phyloP scores from a whole-genome alignment of 2,888 invertebrate species.

The Eristalis arbustorum region DNA sequence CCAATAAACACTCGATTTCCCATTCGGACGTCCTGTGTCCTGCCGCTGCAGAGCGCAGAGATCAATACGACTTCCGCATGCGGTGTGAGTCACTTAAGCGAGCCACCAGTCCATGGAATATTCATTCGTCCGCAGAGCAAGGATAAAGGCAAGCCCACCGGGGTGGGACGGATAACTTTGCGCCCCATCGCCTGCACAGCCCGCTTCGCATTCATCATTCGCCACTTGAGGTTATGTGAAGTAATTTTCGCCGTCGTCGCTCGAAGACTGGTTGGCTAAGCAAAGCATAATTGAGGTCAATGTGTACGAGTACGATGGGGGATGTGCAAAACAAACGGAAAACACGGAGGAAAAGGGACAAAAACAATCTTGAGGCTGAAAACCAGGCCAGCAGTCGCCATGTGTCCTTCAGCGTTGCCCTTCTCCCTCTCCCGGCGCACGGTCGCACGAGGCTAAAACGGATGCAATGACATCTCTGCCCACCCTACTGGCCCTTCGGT shows the following conservation, averaged over 20 bases:
- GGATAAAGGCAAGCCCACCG: neutral
- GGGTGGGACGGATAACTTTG: neutral
- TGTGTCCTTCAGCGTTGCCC: neutral
- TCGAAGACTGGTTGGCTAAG: neutral
- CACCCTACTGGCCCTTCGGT: neutral
- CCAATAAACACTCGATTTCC: neutral
- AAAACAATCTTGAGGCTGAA: neutral
- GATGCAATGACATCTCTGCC: neutral
- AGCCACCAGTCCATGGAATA: neutral
- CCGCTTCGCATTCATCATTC: neutral
- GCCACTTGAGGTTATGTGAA: neutral
- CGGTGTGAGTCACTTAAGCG: neutral
- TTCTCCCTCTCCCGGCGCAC: neutral
- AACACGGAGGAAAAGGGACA: neutral
- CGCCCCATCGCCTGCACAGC: neutral
- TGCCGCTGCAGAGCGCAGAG: neutral
- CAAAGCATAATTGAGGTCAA: conserved; percentile 8
- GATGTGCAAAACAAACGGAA: conserved; percentile 1
- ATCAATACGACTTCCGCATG: neutral
- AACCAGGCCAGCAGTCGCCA: neutral
- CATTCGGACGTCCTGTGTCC: neutral
- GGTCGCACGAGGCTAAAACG: neutral
- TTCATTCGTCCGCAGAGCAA: neutral
- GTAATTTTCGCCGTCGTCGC: neutral
- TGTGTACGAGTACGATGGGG: neutral